Evolutionary conservation across 2,113 vertebrate species (phyloP).

Genomic region (Antechinus flavipes): DNA sequence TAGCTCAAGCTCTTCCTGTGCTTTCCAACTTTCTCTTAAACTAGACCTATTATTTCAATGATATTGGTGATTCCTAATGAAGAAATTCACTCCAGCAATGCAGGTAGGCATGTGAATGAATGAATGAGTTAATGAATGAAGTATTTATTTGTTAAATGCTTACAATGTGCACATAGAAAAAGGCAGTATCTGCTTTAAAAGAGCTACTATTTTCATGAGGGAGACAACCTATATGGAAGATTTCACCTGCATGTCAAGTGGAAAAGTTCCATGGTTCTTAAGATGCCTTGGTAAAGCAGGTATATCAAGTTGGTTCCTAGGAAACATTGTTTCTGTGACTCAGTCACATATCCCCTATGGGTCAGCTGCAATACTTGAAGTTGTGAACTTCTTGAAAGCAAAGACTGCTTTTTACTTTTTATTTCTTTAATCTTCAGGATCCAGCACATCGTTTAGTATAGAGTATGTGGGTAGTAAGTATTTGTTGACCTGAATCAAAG

Average conservation of each 20-base stretch:
- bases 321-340: not conserved
- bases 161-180: not conserved
- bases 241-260: not conserved
- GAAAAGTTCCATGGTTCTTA: not conserved
- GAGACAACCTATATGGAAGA: not conserved
- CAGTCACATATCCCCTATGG: not conserved
- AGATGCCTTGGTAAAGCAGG: not conserved
- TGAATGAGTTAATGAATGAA: not conserved
- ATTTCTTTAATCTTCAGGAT: not conserved
- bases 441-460: not conserved
- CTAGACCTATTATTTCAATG: not conserved
- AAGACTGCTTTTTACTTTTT: not conserved
- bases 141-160: not conserved
- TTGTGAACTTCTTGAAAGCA: not conserved
- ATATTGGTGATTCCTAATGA: not conserved
- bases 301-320: not conserved
- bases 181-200: not conserved
- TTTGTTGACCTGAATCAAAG: not conserved
- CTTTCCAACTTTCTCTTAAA: not conserved
- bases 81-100: not conserved
- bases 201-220: not conserved
- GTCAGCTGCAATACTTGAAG: not conserved
- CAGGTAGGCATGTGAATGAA: not conserved
- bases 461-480: not conserved
- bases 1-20: not conserved